Evolutionary conservation across 35 echinoderm and acorn worm genomes (phyloP), one percentile per base, ranked within the genome.

Genomic region (Lytechinus variegatus): DNA sequence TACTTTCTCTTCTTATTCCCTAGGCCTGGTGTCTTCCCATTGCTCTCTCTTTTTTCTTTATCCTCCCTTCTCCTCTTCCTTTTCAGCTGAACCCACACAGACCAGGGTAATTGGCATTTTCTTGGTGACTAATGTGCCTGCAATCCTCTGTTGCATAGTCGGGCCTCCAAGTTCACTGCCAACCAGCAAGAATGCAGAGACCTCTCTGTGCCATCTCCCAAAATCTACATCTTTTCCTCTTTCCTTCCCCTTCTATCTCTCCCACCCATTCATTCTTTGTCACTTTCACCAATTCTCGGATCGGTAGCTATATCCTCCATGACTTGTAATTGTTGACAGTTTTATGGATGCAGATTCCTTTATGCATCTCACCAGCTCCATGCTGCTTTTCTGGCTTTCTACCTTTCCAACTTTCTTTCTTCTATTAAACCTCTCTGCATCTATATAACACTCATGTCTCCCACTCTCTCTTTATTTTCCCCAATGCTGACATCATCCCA

Each of bases 81-180:
- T 24, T 79, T 79, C 66, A 79, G 66, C 66, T 79, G 66, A 79
- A 79, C 66, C 66, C 66, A 79, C 66, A 79, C 66, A 79, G 66
- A 79, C 66, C 66, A 79, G 66, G 66, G 66, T 79, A 79, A 79
- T 79, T 79, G 66, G 66, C 66, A 79, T 79, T 79, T 79, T 79
- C 66, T 16, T 79, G 12, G 66, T 79, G 66, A 79, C 66, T 79
- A 79, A 79, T 79, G 66, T 19, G 19, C 66, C 66, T 79, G 66
- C 66, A 79, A 79, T 79, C 66, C 66, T 79, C 61, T 16, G 66
- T 79, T 24, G 66, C 66, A 79, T 24, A 79, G 66, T 24, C 19
- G 8, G 8, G 66, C 16, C 66, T 79, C 66, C 66, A 79, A 79
- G 66, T 79, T 79, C 66, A 79, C 19, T 79, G 66, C 66, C 21